These are phyloP conservation scores for Silvanus unidentatus DNA, from an alignment of 2,888 invertebrate genomes.

Conservation along the genomic window DNA sequence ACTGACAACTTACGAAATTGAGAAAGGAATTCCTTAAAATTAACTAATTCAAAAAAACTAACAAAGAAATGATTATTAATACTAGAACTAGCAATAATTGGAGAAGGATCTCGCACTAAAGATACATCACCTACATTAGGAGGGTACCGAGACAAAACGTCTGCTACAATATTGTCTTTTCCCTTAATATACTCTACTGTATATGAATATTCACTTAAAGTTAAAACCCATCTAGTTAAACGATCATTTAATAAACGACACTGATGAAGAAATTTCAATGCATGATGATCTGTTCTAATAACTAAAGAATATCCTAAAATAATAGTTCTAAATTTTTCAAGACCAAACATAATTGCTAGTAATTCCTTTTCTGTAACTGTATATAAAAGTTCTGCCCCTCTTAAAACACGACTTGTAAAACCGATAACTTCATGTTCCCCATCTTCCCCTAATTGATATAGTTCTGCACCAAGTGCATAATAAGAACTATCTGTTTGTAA, in stretches of 20 bases:
- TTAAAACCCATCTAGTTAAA: constrained; percentile 14
- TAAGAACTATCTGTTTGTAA: constrained; percentile 12
- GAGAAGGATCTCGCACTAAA: neutral
- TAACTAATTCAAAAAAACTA: too few relatives aligned
- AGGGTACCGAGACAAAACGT: constrained; percentile 12
- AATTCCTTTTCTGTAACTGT: constrained; percentile 20
- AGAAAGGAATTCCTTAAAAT: neutral
- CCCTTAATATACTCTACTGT: constrained; percentile 12
- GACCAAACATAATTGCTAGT: constrained; percentile 12
- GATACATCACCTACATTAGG: neutral
- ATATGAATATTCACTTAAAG: constrained; percentile 12
- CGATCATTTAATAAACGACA: constrained; percentile 15
- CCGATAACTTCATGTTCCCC: constrained; percentile 13
- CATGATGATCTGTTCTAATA: constrained; percentile 17
- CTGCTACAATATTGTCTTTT: constrained; percentile 13
- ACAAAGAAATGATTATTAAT: too few relatives aligned
- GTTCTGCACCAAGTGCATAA: constrained; percentile 8
- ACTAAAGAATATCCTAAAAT: constrained; percentile 9
- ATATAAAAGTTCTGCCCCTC: constrained; percentile 15
- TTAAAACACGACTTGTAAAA: constrained; percentile 13
- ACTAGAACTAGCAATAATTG: neutral
- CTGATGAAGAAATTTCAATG: constrained; percentile 14
- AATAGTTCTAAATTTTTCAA: constrained; percentile 13
- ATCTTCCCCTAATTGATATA: constrained; percentile 11
- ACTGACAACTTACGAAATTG: too few relatives aligned